Evolutionary conservation across 2,797 vertebrate species (phyloP).

Genomic region (Dendrocincla tyrannina): DNA sequence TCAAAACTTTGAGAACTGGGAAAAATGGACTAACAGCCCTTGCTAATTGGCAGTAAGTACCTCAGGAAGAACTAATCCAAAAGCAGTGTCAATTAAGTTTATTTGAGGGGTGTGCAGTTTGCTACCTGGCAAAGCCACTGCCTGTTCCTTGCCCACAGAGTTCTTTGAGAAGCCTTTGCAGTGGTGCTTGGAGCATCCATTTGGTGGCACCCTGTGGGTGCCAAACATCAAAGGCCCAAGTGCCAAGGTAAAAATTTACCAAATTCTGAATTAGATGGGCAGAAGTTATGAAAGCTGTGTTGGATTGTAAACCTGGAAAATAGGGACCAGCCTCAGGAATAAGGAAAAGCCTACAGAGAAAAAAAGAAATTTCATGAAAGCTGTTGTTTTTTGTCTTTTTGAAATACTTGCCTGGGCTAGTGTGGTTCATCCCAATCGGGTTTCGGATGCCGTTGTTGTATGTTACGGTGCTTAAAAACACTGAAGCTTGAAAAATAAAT

Average conservation of each 20-base stretch:
- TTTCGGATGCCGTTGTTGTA: not conserved
- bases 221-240: not conserved
- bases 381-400: not conserved
- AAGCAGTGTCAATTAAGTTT: not conserved
- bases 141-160: not conserved
- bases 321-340: not conserved
- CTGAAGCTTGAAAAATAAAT: not conserved
- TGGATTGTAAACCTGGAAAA: not conserved
- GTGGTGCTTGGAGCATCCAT: rapidly evolving
- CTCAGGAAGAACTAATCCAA: not conserved
- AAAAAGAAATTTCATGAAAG: not conserved
- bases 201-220: not conserved
- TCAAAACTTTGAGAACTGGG: not conserved
- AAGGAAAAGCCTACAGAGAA: not conserved
- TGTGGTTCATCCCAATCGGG: not conserved
- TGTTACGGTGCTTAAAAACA: not conserved
- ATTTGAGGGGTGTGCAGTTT: rapidly evolving
- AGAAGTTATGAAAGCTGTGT: not conserved
- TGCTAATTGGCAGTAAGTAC: not conserved
- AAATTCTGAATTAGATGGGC: not conserved
- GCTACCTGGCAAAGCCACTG: rapidly evolving
- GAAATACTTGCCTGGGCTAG: not conserved
- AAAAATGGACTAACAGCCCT: rapidly evolving
- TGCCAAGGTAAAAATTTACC: not conserved
- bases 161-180: not conserved